Percentiles rank a stretch among this genome's conserved stretches.
These are phyloP conservation scores for Phrynocephalus vlangalii DNA, from an alignment of 2,797 vertebrate genomes.

Conservation along the genomic window DNA sequence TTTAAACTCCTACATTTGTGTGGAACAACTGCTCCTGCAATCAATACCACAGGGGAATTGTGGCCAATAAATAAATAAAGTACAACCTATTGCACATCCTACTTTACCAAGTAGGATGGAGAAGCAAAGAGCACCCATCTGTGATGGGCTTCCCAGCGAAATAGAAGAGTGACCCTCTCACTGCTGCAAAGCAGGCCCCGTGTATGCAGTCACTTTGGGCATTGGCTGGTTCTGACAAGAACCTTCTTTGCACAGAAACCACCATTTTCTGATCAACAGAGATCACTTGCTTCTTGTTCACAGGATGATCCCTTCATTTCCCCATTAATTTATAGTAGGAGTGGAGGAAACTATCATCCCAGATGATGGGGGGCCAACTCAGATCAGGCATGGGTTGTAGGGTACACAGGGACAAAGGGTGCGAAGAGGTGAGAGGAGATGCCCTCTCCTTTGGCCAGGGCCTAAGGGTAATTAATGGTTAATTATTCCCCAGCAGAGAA, in stretches of 20 bases:
- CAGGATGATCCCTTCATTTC: not conserved
- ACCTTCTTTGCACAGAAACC: not conserved
- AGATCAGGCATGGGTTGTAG: no score
- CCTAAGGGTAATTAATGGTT: no score
- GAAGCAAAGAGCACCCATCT: slow-evolving; percentile 27
- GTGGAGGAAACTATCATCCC: no score
- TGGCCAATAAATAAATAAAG: slow-evolving; percentile 11
- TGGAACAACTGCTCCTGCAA: slow-evolving; percentile 18
- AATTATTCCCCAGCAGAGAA: no score
- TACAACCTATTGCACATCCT: slow-evolving; percentile 14
- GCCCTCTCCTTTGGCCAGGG: no score
- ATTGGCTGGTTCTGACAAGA: not conserved
- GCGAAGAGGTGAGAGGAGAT: no score
- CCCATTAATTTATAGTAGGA: not conserved
- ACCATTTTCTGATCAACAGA: not conserved
- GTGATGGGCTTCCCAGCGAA: slow-evolving; percentile 21
- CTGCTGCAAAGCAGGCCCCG: slow-evolving; percentile 17
- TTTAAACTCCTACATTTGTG: slow-evolving; percentile 14
- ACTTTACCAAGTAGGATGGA: slow-evolving; percentile 3
- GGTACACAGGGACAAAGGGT: no score
- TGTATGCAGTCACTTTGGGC: not conserved
- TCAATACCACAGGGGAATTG: slow-evolving; percentile 23
- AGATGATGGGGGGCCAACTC: no score
- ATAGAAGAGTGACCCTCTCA: slow-evolving; percentile 17
- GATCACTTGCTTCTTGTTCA: not conserved